Base-by-base conservation (phyloP, 2,797 vertebrate genomes). In the Yasuhikotakia modesta region DNA sequence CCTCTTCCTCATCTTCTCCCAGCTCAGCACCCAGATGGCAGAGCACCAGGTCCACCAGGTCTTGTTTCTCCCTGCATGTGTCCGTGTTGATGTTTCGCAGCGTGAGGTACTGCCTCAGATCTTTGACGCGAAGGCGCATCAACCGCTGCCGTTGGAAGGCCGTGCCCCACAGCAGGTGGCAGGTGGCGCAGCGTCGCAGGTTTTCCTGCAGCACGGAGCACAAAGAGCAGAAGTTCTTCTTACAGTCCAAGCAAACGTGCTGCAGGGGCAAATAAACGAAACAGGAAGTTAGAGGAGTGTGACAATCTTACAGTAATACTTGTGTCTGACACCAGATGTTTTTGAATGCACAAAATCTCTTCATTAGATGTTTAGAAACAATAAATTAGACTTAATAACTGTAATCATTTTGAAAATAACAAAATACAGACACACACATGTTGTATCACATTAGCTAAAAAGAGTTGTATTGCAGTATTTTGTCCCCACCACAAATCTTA, bases 211-310 rank as follows among this genome's bases (percentile, higher is more conserved):
- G 92, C 84, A 97, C 94, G 0, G 96, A 98, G 85, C 97, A 99
- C 69, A 98, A 87, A 0, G 96, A 95, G 82, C 97, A 99, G 84
- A 97, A 99, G 77, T 96, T 95, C 92, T 97, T 97, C 91, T 96
- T 97, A 90, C 97, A 98, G 82, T 99, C 96, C 68, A 94, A 95
- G 73, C 97, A 99, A 79, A 98, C 90, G 13, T 99, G 96, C 97
- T 99, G 88, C 3, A 1, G 21, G n/a, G 45, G 88, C 2, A 3
- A 45, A 24, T 30, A 60, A 78, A n/a, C 66, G 24, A 73, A 21
- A 60, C 0, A 14, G 53, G 21, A 16, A 68, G 13, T 32, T 16
- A n/a, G 39, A 66, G 55, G 22, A 24, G 3, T 6, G 14, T 58
- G 55, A 58, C 14, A 58, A 24, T 2, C 17, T n/a, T 0, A 19